Evolutionary conservation across 1,140 invertebrate genomes (phyloP).

Genomic region (Drosophila ohnishii): DNA sequence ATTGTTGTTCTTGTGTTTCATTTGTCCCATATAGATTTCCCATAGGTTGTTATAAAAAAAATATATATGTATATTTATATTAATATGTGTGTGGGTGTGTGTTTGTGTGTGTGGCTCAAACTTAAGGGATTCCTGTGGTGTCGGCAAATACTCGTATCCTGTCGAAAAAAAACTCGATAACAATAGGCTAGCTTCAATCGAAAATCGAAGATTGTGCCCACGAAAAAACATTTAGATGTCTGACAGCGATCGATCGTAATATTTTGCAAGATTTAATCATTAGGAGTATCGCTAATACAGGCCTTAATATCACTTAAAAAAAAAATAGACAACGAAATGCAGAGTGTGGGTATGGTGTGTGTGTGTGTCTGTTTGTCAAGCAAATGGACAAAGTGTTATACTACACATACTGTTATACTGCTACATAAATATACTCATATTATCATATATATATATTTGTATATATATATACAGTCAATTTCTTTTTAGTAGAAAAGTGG

Average conservation of each 20-base stretch:
- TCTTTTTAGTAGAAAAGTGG: conserved; percentile 74
- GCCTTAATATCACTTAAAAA: conserved; percentile 25
- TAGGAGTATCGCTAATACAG: conserved; percentile 45
- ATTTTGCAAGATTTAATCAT: conserved; percentile 39
- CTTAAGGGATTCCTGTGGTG: conserved; percentile 39
- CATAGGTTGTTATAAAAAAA: conserved; percentile 51
- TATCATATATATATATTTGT: conserved; percentile 60
- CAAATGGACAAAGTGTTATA: conserved; percentile 66
- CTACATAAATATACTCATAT: conserved; percentile 69
- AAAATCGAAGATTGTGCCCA: conserved; percentile 32
- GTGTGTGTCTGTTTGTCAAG: conserved; percentile 53
- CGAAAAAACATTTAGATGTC: conserved; percentile 60
- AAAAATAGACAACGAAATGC: conserved; percentile 46
- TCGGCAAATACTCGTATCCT: conserved; percentile 39
- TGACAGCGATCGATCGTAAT: conserved; percentile 32
- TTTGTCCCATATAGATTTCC: conserved; percentile 54
- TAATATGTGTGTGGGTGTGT: conserved; percentile 53
- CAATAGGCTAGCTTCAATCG: conserved; percentile 34
- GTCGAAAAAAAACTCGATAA: conserved; percentile 40
- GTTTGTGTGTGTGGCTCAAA: conserved; percentile 57
- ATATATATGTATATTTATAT: conserved; percentile 61
- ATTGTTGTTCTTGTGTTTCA: conserved; percentile 60
- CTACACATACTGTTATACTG: conserved; percentile 71
- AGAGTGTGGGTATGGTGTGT: conserved; percentile 21
- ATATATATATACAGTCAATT: conserved; percentile 73